Conservation (phyloP, 1,140 invertebrate species). For the Ptiloglossa arizonensis region DNA sequence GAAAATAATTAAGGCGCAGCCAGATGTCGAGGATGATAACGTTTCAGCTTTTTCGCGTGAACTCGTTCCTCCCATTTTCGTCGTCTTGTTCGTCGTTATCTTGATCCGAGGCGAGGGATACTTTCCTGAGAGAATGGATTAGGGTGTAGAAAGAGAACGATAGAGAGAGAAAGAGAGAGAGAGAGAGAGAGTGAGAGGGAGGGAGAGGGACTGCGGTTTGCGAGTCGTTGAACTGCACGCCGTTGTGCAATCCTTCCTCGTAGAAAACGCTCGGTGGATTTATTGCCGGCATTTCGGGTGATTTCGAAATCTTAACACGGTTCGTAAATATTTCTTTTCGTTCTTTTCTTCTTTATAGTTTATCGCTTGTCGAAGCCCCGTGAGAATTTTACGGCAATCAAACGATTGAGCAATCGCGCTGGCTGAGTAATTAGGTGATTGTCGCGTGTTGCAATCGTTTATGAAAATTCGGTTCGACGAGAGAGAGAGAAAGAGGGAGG, state of each 20-base stretch:
- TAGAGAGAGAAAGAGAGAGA: no score
- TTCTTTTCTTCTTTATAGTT: neutral
- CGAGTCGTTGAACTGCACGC: slow-evolving; percentile 37
- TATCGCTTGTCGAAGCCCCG: neutral
- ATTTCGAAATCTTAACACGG: slow-evolving; percentile 42
- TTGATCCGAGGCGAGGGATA: slow-evolving; percentile 36
- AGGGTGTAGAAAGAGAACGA: slow-evolving; percentile 22
- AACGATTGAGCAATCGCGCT: neutral
- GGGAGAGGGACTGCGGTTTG: slow-evolving; percentile 8
- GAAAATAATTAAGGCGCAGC: slow-evolving; percentile 71
- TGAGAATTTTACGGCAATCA: neutral
- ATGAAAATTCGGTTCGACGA: neutral
- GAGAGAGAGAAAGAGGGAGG: no score
- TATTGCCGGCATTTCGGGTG: slow-evolving; percentile 39
- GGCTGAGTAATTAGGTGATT: neutral
- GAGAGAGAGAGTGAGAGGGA: neutral
- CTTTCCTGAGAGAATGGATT: slow-evolving; percentile 30
- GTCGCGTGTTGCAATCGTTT: neutral
- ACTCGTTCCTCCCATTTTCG: slow-evolving; percentile 45
- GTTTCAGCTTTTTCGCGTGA: slow-evolving; percentile 39
- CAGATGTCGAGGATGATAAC: slow-evolving; percentile 44
- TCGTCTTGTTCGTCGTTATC: slow-evolving; percentile 44
- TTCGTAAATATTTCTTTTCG: slow-evolving; percentile 4
- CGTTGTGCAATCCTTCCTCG: slow-evolving; percentile 33
- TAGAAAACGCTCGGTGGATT: slow-evolving; percentile 38